These are phyloP conservation scores for Bombyx mori DNA, from an alignment of 1,140 invertebrate species.

Conservation along the genomic window DNA sequence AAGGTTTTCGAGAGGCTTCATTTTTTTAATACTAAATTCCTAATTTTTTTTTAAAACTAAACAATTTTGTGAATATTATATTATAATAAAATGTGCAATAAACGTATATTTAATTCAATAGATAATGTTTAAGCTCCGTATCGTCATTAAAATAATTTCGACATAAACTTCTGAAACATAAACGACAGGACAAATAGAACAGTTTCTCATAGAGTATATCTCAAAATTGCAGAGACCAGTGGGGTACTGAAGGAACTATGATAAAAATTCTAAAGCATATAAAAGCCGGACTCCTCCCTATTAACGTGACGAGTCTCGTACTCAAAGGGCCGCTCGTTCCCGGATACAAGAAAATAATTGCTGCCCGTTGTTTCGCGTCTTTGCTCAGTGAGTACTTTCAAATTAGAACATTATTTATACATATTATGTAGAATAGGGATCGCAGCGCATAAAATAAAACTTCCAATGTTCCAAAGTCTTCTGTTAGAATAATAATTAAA, in stretches of 20 bases:
- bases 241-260: constrained; percentile 53
- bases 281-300: constrained; percentile 7
- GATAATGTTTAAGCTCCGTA: neutral
- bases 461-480: too few relatives aligned
- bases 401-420: too few relatives aligned
- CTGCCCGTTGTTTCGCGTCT: constrained; percentile 46
- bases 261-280: constrained; percentile 28
- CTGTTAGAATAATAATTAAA: too few relatives aligned
- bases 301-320: constrained; percentile 26
- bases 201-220: neutral
- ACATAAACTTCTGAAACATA: too few relatives aligned
- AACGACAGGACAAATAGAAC: neutral
- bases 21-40: too few relatives aligned
- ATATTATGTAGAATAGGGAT: too few relatives aligned
- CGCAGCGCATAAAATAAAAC: too few relatives aligned
- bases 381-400: constrained; percentile 41
- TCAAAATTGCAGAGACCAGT: constrained; percentile 35
- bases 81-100: too few relatives aligned
- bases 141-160: neutral
- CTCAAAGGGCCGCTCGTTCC: constrained; percentile 24
- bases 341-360: constrained; percentile 24
- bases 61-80: too few relatives aligned
- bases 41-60: too few relatives aligned
- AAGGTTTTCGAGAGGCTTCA: too few relatives aligned
- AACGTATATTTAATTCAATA: too few relatives aligned